Conservation (phyloP, 2,888 invertebrate species). For the Athalia cordata region DNA sequence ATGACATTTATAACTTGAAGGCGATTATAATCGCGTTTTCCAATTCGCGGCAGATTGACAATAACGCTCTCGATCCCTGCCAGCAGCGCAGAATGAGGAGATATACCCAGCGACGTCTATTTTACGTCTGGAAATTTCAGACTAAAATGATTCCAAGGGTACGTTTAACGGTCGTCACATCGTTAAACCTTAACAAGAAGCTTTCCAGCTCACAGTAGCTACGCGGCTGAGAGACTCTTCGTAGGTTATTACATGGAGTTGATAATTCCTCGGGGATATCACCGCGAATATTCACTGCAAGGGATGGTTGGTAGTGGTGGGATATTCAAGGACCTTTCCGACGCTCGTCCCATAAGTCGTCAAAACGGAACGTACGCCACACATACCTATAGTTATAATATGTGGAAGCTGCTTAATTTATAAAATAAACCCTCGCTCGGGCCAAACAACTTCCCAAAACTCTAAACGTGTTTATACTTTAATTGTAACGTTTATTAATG, state of each 20-base stretch:
- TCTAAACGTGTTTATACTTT: not conserved
- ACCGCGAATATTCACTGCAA: conserved; percentile 22
- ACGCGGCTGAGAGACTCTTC: conserved; percentile 18
- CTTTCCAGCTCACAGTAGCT: conserved; percentile 13
- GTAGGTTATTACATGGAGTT: conserved; percentile 34
- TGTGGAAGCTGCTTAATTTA: not conserved
- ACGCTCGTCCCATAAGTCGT: conserved; percentile 13
- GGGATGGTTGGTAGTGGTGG: not conserved
- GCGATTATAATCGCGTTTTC: conserved; percentile 2
- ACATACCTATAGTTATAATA: not conserved
- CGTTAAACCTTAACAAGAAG: conserved; percentile 44
- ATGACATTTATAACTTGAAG: too few relatives aligned
- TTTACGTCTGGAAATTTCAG: conserved; percentile 23
- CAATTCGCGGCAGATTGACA: conserved; percentile 15
- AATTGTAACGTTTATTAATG: too few relatives aligned
- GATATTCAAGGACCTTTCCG: conserved; percentile 12
- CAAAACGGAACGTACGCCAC: conserved; percentile 15
- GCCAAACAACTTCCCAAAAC: too few relatives aligned
- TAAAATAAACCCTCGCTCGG: conserved; percentile 11
- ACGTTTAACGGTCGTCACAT: conserved; percentile 39
- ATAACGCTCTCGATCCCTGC: conserved; percentile 3
- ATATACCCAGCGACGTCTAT: conserved; percentile 5
- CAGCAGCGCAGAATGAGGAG: not conserved
- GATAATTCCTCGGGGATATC: conserved; percentile 39
- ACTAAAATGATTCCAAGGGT: conserved; percentile 38